These are phyloP conservation scores for Setophaga coronata DNA, from an alignment of 2,113 vertebrate species.

Conservation along the genomic window DNA sequence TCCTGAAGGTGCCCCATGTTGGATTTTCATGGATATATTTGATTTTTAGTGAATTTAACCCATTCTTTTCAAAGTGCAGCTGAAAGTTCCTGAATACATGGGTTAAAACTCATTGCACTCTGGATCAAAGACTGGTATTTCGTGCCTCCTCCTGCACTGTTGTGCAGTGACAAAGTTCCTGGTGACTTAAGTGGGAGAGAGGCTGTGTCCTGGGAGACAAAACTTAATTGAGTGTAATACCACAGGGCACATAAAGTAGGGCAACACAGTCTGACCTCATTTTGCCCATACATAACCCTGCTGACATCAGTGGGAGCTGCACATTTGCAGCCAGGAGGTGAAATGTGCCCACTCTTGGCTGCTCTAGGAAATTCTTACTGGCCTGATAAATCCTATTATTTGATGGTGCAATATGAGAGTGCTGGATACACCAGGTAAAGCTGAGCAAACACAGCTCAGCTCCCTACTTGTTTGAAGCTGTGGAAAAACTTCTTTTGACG, in stretches of 20 bases:
- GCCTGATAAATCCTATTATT: constrained; percentile 20
- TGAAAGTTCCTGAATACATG: not conserved
- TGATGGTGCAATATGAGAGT: not conserved
- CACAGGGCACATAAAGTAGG: constrained; percentile 64
- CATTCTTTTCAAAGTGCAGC: not conserved
- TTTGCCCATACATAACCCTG: constrained; percentile 60
- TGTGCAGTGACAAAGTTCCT: constrained; percentile 44
- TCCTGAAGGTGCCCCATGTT: not conserved
- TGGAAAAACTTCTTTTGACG: constrained; percentile 21
- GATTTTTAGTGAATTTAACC: not conserved
- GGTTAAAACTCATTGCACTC: not conserved
- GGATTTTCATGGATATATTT: not conserved
- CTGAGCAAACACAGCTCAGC: constrained; percentile 43
- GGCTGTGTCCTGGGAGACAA: constrained; percentile 55
- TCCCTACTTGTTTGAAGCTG: constrained; percentile 41
- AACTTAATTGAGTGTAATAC: constrained; percentile 68
- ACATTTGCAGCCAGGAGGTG: not conserved
- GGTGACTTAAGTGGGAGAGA: constrained; percentile 52
- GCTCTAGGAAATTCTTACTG: constrained; percentile 11
- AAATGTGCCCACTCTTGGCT: constrained; percentile 43
- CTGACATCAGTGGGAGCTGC: constrained; percentile 58
- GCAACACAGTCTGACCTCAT: constrained; percentile 56
- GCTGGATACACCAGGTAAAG: not conserved
- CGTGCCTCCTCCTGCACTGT: not conserved
- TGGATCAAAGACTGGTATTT: not conserved